Conservation (phyloP, 92 coral and sea anemone species). For the Blastomussa wellsi region DNA sequence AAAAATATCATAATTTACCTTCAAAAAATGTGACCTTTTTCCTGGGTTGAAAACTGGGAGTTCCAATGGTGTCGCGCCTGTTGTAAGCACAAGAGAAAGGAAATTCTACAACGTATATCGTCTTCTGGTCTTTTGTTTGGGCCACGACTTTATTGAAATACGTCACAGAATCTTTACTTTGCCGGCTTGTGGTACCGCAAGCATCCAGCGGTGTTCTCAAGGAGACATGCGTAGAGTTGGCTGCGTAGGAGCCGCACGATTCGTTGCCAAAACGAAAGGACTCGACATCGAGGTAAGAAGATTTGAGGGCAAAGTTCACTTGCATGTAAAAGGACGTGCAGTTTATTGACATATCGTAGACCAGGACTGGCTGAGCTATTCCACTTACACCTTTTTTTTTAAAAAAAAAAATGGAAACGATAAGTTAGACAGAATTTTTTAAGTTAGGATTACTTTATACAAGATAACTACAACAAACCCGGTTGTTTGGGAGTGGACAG, state of each 20-base stretch:
- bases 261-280: constrained; percentile 63
- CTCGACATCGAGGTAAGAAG: constrained; percentile 58
- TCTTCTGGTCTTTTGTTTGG: constrained; percentile 36
- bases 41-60: constrained; percentile 81
- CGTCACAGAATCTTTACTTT: constrained; percentile 51
- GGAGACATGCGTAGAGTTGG: constrained; percentile 48
- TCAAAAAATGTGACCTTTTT: constrained; percentile 67
- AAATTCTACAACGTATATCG: constrained; percentile 67
- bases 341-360: constrained; percentile 74
- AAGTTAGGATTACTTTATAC: too few species aligned
- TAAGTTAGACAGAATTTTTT: neutral
- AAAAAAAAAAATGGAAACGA: neutral
- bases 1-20: constrained; percentile 59
- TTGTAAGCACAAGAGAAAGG: constrained; percentile 80
- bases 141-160: constrained; percentile 74
- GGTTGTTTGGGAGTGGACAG: too few species aligned
- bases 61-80: constrained; percentile 69
- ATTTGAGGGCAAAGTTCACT: constrained; percentile 59
- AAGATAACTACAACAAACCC: too few species aligned
- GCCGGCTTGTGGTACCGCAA: constrained; percentile 69
- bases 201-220: constrained; percentile 71
- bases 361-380: constrained; percentile 34
- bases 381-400: neutral
- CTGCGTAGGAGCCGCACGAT: constrained; percentile 53
- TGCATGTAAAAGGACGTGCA: constrained; percentile 76